Evolutionary conservation across 1,140 invertebrate genomes (phyloP).

Genomic region (Drosophila obscura): DNA sequence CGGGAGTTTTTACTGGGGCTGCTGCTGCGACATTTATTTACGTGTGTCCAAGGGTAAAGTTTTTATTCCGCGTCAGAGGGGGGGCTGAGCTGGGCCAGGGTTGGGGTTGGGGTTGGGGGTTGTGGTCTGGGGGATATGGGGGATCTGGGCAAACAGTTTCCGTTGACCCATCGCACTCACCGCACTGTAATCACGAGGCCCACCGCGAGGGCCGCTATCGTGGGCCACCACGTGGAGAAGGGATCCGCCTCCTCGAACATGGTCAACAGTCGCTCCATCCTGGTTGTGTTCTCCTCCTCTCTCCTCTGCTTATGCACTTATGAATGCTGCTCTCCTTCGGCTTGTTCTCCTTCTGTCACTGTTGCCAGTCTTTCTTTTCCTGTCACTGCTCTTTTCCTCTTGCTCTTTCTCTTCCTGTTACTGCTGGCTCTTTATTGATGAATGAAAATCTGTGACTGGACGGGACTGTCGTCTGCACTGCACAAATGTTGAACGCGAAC

Average conservation of each 20-base stretch:
- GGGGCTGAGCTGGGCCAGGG: neutral
- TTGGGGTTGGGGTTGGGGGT: neutral
- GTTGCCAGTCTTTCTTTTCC: constrained; percentile 24
- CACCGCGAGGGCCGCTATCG: constrained; percentile 74
- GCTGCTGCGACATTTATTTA: constrained; percentile 69
- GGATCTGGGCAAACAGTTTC: constrained; percentile 32
- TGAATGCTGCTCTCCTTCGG: neutral
- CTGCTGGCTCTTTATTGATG: constrained; percentile 44
- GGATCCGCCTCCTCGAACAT: constrained; percentile 81
- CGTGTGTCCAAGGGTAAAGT: constrained; percentile 65
- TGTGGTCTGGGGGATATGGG: constrained; percentile 5
- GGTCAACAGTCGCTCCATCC: constrained; percentile 70
- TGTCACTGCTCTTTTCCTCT: constrained; percentile 4
- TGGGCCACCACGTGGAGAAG: constrained; percentile 83
- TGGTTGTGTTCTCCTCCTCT: neutral
- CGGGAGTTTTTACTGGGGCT: constrained; percentile 49
- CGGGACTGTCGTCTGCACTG: constrained; percentile 37
- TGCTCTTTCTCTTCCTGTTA: constrained; percentile 27
- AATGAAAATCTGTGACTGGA: constrained; percentile 24
- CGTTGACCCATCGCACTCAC: constrained; percentile 71
- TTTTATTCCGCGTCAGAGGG: constrained; percentile 48
- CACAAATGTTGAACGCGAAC: constrained; percentile 51
- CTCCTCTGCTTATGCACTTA: neutral
- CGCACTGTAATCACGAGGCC: constrained; percentile 79
- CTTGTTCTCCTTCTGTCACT: constrained; percentile 18